These are phyloP conservation scores for Diadromus collaris DNA, from an alignment of 2,888 invertebrate genomes.

Conservation along the genomic window DNA sequence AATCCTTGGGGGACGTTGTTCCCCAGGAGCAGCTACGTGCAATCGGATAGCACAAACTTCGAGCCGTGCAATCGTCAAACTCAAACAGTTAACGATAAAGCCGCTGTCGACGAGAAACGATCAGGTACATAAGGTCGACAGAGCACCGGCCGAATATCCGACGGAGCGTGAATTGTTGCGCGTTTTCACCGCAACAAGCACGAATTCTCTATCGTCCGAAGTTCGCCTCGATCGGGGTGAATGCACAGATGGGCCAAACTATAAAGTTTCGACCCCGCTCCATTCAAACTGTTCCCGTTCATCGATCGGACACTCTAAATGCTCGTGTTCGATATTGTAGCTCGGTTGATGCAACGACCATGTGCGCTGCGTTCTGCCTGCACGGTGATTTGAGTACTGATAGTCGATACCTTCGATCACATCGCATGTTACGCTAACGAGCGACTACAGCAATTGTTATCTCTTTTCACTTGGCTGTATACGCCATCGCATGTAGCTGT, in stretches of 20 bases:
- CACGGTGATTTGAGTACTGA: not conserved
- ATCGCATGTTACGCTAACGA: not conserved
- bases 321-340: not conserved
- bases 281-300: conserved; percentile 16
- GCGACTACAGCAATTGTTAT: too few species aligned
- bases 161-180: conserved; percentile 30
- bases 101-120: conserved; percentile 38
- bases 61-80: conserved; percentile 19
- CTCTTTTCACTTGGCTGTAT: not conserved
- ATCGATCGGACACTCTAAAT: conserved; percentile 14
- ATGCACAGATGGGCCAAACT: not conserved
- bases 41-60: not conserved
- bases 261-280: conserved; percentile 28
- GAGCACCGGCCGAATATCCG: conserved; percentile 10
- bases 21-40: not conserved
- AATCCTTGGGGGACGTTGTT: not conserved
- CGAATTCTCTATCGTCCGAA: conserved; percentile 21
- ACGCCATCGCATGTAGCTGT: not conserved
- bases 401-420: not conserved
- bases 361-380: not conserved
- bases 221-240: conserved; percentile 16
- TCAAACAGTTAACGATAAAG: conserved; percentile 28
- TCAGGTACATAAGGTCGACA: conserved; percentile 8
- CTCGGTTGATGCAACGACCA: not conserved
- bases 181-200: conserved; percentile 33